A percentile compares a stretch with the other conserved stretches of the same genome.
Evolutionary conservation across 2,888 invertebrate species (phyloP).

Genomic region (Branchellion lobata): DNA sequence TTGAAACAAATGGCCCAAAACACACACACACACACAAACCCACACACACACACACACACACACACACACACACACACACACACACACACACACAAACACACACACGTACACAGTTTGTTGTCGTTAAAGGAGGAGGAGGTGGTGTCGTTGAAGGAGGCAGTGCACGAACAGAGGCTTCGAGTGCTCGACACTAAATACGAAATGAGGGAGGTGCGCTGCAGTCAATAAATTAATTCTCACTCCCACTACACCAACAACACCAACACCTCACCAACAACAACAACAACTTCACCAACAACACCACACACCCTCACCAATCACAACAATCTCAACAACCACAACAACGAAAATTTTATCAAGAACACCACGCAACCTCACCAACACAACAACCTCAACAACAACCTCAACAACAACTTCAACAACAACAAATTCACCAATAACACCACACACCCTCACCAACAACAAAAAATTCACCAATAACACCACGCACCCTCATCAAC

Average conservation of each 20-base stretch:
- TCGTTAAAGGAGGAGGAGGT: conserved; percentile 52
- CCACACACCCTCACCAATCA: too few species aligned
- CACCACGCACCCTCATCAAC: too few species aligned
- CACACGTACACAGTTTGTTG: conserved; percentile 21
- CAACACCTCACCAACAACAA: too few species aligned
- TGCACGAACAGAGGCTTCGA: conserved; percentile 52
- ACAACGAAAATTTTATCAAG: neutral
- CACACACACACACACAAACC: conserved; percentile 11
- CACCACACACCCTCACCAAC: neutral
- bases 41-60: conserved; percentile 7
- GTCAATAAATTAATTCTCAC: neutral
- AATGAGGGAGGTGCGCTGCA: conserved; percentile 49
- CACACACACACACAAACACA: conserved; percentile 18
- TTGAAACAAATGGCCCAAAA: neutral
- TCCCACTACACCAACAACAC: too few species aligned
- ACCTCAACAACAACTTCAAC: too few species aligned
- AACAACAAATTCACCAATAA: neutral
- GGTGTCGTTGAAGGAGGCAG: conserved; percentile 46
- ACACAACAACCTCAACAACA: too few species aligned
- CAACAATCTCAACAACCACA: too few species aligned
- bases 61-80: conserved; percentile 12
- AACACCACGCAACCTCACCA: neutral
- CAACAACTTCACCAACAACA: too few species aligned
- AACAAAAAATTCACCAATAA: neutral
- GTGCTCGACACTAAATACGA: conserved; percentile 53